Evolutionary conservation across 2,113 vertebrate genomes (phyloP).

Genomic region (Octodon degus): DNA sequence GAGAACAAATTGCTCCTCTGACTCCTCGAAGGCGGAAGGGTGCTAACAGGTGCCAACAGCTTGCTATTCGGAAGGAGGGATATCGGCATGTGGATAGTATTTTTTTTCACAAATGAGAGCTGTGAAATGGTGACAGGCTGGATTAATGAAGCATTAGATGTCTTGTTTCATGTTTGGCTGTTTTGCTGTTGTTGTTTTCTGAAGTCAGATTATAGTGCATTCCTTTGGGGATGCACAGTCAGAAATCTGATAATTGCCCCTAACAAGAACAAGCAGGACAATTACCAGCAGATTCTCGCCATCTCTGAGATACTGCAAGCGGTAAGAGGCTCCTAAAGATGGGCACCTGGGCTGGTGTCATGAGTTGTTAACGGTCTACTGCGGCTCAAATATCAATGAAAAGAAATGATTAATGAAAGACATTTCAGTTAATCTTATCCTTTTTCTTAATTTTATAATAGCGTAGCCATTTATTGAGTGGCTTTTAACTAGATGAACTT

Average conservation of each 20-base stretch:
- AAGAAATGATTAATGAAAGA: background rate
- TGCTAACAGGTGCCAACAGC: background rate
- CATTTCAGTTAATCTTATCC: background rate
- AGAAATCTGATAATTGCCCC: background rate
- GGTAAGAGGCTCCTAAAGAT: background rate
- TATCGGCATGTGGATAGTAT: background rate
- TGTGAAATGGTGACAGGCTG: background rate
- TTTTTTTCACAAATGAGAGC: background rate
- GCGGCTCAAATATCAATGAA: background rate
- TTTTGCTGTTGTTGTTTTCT: background rate
- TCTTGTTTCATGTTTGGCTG: background rate
- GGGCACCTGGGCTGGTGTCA: fast-evolving
- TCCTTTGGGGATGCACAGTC: too few relatives aligned
- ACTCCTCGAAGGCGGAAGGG: background rate
- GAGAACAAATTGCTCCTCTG: background rate
- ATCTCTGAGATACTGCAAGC: too few relatives aligned
- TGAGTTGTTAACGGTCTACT: too few relatives aligned
- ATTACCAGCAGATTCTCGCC: background rate
- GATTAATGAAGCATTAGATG: background rate
- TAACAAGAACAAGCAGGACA: background rate
- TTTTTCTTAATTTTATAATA: background rate
- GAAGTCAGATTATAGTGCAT: background rate
- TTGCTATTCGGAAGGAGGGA: background rate
- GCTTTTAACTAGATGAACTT: background rate
- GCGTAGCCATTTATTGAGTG: background rate